Base-by-base conservation (phyloP, 2,113 vertebrate species). In the Stigmatopora argus region DNA sequence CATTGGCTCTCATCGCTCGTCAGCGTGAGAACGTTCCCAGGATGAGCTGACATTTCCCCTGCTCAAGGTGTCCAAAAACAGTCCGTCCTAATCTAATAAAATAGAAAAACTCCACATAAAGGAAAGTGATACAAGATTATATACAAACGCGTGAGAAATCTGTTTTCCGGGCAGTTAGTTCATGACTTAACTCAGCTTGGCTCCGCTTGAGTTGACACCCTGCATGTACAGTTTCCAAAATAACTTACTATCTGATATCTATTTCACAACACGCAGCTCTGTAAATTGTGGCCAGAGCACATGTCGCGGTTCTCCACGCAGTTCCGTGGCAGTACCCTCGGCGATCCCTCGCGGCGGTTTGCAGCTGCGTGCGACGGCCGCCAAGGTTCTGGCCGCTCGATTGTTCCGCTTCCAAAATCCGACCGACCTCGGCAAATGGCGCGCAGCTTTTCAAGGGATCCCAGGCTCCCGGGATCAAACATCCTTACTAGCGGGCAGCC, bases 281-380 rank as follows among this genome's bases (percentile, higher is more conserved):
- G 89, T 90, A 89, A 91, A 90, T 84, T 90, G 90, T 86, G 89
- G 89, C 86, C 68, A 79, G 85, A 89, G 89, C 90, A 90, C 89
- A 90, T 91, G 89, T 86, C 72, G 81, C 89, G 85, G 82, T 87
- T 83, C 87, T 85, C 84, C 78, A 70, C 68, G 78, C 82, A 76
- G 77, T 86, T 78, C 83, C 72, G 61, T 65, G 81, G 83, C 72
- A 77, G 85, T 87, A 78, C 85, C 78, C 71, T 62, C 68, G 80
- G 86, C 60, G 69, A 81, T 82, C 84, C 85, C 82, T 81, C 66
- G 82, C 55, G 86, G 85, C 69, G 74, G 65, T 78, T 62, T 15
- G 53, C 86, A 87, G 87, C 87, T 86, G 87, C 87, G 69, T 68
- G 76, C 71, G 69, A 57, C 75, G 53, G 10, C 74, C 75, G 84